Evolutionary conservation across 2,888 invertebrate species (phyloP).

Genomic region (Patella pellucida): DNA sequence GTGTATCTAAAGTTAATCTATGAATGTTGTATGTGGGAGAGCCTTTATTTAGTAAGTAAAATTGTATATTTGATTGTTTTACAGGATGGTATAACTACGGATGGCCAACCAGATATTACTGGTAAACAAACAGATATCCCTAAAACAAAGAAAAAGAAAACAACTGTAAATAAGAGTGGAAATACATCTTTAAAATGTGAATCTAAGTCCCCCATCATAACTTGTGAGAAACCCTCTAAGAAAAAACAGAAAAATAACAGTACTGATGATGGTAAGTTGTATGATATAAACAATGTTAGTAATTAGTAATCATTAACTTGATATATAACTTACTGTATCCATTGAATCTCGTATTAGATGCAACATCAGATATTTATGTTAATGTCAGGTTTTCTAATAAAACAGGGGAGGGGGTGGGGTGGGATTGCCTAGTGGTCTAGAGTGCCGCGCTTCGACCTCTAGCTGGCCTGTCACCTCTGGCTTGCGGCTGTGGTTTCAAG

Average conservation of each 20-base stretch:
- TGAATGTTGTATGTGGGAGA: no score
- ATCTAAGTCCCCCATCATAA: conserved; percentile 14
- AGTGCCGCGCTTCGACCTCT: no score
- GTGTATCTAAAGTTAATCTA: no score
- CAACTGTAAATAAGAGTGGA: conserved; percentile 14
- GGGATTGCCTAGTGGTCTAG: no score
- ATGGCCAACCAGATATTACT: conserved; percentile 1
- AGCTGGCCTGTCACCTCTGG: no score
- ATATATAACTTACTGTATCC: no score
- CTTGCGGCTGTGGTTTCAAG: no score
- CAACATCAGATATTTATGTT: no score
- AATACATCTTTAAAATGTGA: conserved; percentile 7
- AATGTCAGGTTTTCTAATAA: no score
- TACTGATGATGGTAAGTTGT: conserved; percentile 19
- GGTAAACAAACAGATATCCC: not conserved
- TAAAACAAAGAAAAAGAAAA: conserved; percentile 14
- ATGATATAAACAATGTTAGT: not conserved
- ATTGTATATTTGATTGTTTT: not conserved
- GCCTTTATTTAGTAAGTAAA: no score
- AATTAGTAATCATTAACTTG: not conserved
- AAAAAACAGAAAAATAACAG: conserved; percentile 6
- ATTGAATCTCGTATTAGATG: no score
- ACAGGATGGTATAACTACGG: conserved; percentile 4
- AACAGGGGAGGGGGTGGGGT: no score
- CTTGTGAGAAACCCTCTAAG: conserved; percentile 4